Base-by-base conservation (phyloP, 2,888 invertebrate species). In the Scrobipalpa costella region DNA sequence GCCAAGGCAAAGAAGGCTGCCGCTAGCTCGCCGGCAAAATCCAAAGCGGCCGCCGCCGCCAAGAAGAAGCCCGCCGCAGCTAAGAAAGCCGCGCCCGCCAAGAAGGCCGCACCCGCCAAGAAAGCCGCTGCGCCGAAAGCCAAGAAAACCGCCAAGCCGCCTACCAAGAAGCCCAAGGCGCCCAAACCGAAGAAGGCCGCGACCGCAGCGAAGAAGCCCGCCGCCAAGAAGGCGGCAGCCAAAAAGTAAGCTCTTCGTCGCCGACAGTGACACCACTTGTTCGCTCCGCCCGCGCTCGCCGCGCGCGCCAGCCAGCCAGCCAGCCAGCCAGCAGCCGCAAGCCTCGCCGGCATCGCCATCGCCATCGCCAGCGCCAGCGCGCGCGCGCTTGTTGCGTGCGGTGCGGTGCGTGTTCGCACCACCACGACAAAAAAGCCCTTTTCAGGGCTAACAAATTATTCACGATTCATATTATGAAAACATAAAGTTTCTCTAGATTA, bases 171-270 rank as follows among this genome's bases (percentile, higher is more conserved):
- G 36, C 36, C 62, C 27, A 27, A 27, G 11, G 36, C 36, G 36
- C 36, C 36, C 11, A 38, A 38, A 38, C 36, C 36, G 27, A 78
- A 76, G 71, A 76, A 74, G 66, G 71, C 74, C 34, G 78, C 75
- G 55, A 73, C 74, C 19, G 73, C 75, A 21, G 77, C 77, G 66
- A 76, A 75, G 67, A 76, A 75, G 64, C 71, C 75, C 50, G 66
- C 71, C 15, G 65, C 69, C 15, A 67, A 66, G 63, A 62, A 68
- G 62, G 66, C 73, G 57, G 67, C 76, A 33, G 71, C 74, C 2
- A 27, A 27, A 38, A 38, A 38, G 36, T 38, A 38, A 38, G 36
- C 11, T 7, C 36, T 1, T 1, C 36, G 11, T 38, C 36, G 36
- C 36, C 36, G 36, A 38, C 36, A 11, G 11, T 11, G 36, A 38